Conservation (phyloP, 92 coral and sea anemone species). For the Blastomussa wellsi region DNA sequence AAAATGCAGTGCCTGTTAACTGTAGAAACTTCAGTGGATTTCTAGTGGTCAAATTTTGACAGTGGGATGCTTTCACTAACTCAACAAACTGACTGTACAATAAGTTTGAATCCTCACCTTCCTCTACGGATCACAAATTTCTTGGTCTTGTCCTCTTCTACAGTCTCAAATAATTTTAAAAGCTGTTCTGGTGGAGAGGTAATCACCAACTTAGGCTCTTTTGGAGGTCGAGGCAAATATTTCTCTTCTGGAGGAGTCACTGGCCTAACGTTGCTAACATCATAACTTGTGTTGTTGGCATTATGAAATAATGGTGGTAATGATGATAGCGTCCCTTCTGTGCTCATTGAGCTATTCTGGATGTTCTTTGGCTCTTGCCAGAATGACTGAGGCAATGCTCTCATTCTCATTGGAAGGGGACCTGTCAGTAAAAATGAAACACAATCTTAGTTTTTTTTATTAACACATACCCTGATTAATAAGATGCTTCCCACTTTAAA, state of each 20-base stretch:
- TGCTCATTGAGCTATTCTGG: slow-evolving; percentile 84
- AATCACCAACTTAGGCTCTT: slow-evolving; percentile 75
- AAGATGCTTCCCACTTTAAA: not conserved
- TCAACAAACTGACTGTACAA: not conserved
- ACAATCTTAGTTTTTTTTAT: not conserved
- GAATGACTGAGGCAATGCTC: slow-evolving; percentile 97
- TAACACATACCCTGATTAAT: not conserved
- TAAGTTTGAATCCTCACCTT: slow-evolving; percentile 66
- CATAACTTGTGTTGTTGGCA: slow-evolving; percentile 93
- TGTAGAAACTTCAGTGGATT: not conserved
- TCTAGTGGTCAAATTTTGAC: not conserved
- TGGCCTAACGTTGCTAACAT: slow-evolving; percentile 79
- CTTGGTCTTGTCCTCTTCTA: slow-evolving; percentile 86
- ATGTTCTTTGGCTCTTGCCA: slow-evolving; percentile 92
- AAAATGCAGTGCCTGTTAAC: no score
- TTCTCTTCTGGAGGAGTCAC: slow-evolving; percentile 97
- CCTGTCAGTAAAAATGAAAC: slow-evolving; percentile 49
- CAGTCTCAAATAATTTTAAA: slow-evolving; percentile 86
- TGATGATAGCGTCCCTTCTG: slow-evolving; percentile 77
- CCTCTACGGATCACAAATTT: slow-evolving; percentile 93
- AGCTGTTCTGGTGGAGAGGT: slow-evolving; percentile 86
- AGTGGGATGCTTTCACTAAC: not conserved
- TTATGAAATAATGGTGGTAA: slow-evolving; percentile 88
- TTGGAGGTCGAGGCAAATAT: slow-evolving; percentile 84
- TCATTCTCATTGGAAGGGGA: slow-evolving; percentile 93